phyloP scores from a whole-genome alignment of 2,797 vertebrate species.

The Bradypus variegatus region DNA sequence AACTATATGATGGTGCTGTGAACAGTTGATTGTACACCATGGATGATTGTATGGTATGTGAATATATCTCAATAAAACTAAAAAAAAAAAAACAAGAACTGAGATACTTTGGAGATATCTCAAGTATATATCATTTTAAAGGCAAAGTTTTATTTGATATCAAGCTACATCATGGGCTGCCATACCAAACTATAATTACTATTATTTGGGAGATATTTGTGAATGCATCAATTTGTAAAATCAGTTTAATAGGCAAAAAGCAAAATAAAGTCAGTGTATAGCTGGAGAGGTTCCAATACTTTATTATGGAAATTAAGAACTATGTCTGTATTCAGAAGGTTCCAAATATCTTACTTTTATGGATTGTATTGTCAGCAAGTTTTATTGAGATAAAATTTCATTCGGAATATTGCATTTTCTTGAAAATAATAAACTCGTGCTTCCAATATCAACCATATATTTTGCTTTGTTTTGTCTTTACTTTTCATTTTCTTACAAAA shows the following conservation, averaged over 20 bases:
- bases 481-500: conserved; percentile 24
- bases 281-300: not conserved
- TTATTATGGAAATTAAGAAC: conserved; percentile 30
- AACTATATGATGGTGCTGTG: too few relatives aligned
- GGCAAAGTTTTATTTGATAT: conserved; percentile 35
- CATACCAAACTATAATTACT: conserved; percentile 13
- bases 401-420: conserved; percentile 28
- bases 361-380: conserved; percentile 37
- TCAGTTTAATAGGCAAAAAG: conserved; percentile 31
- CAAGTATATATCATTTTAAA: conserved; percentile 25
- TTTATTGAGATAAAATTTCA: conserved; percentile 33
- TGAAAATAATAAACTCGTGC: conserved; percentile 29
- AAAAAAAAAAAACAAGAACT: not conserved
- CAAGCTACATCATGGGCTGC: not conserved
- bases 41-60: too few relatives aligned
- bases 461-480: conserved; percentile 40
- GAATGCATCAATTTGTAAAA: conserved; percentile 29
- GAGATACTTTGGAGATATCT: conserved; percentile 5
- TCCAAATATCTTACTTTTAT: conserved; percentile 41
- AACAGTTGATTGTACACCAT: too few relatives aligned
- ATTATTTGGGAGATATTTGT: not conserved
- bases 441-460: not conserved
- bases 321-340: not conserved
- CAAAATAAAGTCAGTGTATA: conserved; percentile 26
- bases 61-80: too few relatives aligned